Evolutionary conservation across 2,888 invertebrate genomes (phyloP).

Genomic region (Aelia acuminata): DNA sequence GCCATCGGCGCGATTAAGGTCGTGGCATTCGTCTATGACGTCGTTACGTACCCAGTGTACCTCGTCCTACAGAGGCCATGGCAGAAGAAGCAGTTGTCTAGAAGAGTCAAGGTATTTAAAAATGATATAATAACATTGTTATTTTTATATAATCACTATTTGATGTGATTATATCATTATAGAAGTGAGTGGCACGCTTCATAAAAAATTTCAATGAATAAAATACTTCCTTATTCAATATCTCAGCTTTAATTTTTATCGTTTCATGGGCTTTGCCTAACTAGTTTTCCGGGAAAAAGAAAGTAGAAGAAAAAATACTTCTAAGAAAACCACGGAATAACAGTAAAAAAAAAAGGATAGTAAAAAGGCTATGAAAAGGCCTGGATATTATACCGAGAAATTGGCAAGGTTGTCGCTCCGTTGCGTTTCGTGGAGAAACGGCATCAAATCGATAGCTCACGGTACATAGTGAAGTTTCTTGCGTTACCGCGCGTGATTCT

Average conservation of each 20-base stretch:
- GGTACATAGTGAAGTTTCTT: neutral
- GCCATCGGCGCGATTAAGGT: conserved; percentile 85
- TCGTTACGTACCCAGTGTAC: conserved; percentile 92
- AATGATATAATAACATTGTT: too few relatives aligned
- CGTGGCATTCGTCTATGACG: conserved; percentile 88
- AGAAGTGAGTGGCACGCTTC: neutral
- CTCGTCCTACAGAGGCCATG: conserved; percentile 89
- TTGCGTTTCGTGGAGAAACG: neutral
- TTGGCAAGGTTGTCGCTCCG: neutral
- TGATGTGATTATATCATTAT: too few relatives aligned
- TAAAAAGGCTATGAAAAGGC: neutral
- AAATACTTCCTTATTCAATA: neutral
- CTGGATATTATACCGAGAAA: neutral
- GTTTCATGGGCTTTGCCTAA: neutral
- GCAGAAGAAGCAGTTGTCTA: conserved; percentile 83
- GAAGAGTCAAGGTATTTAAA: conserved; percentile 80
- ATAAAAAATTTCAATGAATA: neutral
- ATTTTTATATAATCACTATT: too few relatives aligned
- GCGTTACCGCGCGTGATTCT: neutral
- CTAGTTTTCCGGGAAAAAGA: neutral
- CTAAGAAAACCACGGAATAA: neutral
- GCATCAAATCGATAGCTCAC: neutral
- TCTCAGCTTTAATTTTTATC: neutral
- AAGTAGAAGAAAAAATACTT: neutral
- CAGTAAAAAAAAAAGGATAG: neutral